Base-by-base conservation (phyloP, 2,113 vertebrate genomes). In the Stigmatopora argus region DNA sequence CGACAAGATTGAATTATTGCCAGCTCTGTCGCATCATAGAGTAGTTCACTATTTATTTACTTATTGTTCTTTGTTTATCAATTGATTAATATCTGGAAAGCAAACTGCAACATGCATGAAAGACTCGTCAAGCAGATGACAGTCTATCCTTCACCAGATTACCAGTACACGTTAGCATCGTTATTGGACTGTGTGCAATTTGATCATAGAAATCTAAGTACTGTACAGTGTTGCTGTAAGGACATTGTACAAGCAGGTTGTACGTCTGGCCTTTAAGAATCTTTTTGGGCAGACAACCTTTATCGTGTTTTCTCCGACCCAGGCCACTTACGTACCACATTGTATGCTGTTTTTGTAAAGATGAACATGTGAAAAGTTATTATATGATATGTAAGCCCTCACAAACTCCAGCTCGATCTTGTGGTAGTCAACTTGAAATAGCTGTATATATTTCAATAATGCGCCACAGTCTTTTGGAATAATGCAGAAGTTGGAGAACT, bases 401-500 rank as follows among this genome's bases (percentile, higher is more conserved):
- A 52, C 52, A 55, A 19, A 26, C 5, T 41, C 58, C 21, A 60
- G 19, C 38, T 44, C 58, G 19, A 18, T 17, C 5, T 35, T 1
- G 3, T 34, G 38, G 1, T 58, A 2, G 7, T 19, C 11, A 41
- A 19, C 3, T 38, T 59, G 10, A 12, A 41, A 18, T 15, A 59
- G 17, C 8, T 41, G 57, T 59, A 41, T 66, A 62, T 53, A 2
- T 75, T 69, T 69, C 46, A 47, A 35, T 52, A 55, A 51, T 59
- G 26, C 70, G 45, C 51, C 72, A 52, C 17, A 6, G 64, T 66
- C 65, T 41, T 0, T 67, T 34, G 31, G 35, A 67, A 19, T 62
- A 72, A 65, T 44, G 26, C 61, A 17, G 51, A 71, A 38, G 44
- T 74, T 52, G 61, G 38, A 31, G 19, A 72, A 52, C 0, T 53